Base-by-base conservation (phyloP, 2,113 vertebrate genomes). In the Neomonachus schauinslandi region DNA sequence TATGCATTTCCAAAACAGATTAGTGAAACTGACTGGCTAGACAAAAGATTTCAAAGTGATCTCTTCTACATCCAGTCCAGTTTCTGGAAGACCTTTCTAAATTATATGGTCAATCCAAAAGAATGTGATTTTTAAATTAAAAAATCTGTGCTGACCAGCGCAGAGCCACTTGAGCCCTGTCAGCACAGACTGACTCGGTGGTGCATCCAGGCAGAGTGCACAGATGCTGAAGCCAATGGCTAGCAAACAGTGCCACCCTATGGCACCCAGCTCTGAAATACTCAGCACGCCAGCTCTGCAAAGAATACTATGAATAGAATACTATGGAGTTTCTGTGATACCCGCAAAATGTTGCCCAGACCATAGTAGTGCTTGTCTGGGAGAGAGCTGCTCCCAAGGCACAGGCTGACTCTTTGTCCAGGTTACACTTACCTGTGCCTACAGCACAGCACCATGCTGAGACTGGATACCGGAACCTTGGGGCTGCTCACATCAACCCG, bases 181-280 rank as follows among this genome's bases (percentile, higher is more conserved):
- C 4, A 19, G 51, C 26, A 2, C 0, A n/a, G 61, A 4, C 12
- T 2, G 55, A 49, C 31, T 19, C 0, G 31, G 53, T 1, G 4
- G 18, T 5, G 49, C 24, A 1, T 28, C 59, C 31, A 1, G 57
- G 36, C 22, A 2, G 39, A 61, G 46, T 0, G 10, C 0, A 10
- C 24, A 11, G 89, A 71, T n/a, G 89, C 79, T 0, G 24, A 59
- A 92, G 96, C 81, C 97, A 85, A 82, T 0, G 92, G 93, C 98
- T 97, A 83, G 93, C 87, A 86, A 97, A 95, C 97, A 98, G 98
- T 98, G 98, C 98, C 99, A 98, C 98, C 98, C 98, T 96, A 94
- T 98, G 99, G 98, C 96, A 92, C n/a, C 2, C 2, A 1, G 83
- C 91, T 97, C 94, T 0, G 42, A 76, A 31, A 39, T 0, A 24